Evolutionary conservation across 2,888 invertebrate genomes (phyloP).

Genomic region (Drosophila conformis): DNA sequence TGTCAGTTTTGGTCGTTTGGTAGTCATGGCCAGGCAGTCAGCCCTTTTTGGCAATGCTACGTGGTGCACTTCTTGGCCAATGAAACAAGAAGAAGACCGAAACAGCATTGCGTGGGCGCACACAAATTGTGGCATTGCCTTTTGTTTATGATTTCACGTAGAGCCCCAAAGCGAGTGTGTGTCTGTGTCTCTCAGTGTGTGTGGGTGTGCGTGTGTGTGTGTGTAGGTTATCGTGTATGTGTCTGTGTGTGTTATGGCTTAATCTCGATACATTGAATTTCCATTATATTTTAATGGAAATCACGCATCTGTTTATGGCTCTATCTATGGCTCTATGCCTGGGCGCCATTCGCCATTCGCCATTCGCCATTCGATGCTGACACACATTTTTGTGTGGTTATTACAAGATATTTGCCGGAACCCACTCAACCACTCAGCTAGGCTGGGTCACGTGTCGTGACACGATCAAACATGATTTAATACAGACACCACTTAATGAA

Average conservation of each 20-base stretch:
- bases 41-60: constrained; percentile 49
- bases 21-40: constrained; percentile 38
- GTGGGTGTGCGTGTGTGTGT: neutral
- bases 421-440: constrained; percentile 9
- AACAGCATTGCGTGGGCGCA: constrained; percentile 17
- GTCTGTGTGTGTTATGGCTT: constrained; percentile 34
- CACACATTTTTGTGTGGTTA: constrained; percentile 59
- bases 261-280: constrained; percentile 73
- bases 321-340: constrained; percentile 52
- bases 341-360: constrained; percentile 8
- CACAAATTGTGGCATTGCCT: constrained; percentile 60
- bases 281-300: constrained; percentile 73
- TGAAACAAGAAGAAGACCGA: neutral
- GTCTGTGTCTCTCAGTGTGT: neutral
- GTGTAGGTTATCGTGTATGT: neutral
- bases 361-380: constrained; percentile 32
- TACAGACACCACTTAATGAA: neutral
- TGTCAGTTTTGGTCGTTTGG: constrained; percentile 25
- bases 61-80: constrained; percentile 54
- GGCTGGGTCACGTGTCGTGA: neutral
- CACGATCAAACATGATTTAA: neutral
- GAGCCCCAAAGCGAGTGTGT: constrained; percentile 32
- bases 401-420: constrained; percentile 45
- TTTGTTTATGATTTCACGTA: constrained; percentile 70
- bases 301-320: constrained; percentile 71